These are phyloP conservation scores for Crypturellus tataupa DNA, from an alignment of 2,797 vertebrate genomes.

Conservation along the genomic window DNA sequence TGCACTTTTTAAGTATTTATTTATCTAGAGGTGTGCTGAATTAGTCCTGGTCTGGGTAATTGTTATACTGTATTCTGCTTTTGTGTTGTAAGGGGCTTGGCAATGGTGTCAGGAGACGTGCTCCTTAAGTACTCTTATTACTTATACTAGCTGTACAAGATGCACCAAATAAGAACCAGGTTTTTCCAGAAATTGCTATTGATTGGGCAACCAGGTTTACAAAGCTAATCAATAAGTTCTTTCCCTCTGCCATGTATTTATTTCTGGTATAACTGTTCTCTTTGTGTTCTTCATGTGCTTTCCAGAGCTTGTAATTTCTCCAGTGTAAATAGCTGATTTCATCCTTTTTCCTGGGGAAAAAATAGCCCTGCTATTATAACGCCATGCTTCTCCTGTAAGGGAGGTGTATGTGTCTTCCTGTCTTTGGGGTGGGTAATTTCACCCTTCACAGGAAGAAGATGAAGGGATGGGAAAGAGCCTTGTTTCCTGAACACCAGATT, in stretches of 20 bases:
- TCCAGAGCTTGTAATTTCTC: constrained; percentile 82
- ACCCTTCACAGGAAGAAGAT: constrained; percentile 68
- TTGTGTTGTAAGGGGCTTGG: constrained; percentile 36
- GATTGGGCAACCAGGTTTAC: constrained; percentile 80
- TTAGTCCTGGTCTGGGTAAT: constrained; percentile 2
- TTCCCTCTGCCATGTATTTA: constrained; percentile 74
- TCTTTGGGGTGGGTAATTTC: constrained; percentile 58
- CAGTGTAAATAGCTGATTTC: constrained; percentile 83
- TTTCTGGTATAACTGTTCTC: constrained; percentile 78
- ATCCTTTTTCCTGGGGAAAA: constrained; percentile 82
- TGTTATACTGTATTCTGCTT: neutral
- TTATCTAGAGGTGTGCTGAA: neutral
- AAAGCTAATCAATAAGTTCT: constrained; percentile 83
- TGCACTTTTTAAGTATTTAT: neutral
- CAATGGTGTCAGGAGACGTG: constrained; percentile 72
- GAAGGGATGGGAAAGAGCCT: constrained; percentile 74
- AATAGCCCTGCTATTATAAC: constrained; percentile 71
- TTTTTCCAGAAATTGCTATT: constrained; percentile 85
- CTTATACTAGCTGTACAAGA: constrained; percentile 77
- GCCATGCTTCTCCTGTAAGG: constrained; percentile 53
- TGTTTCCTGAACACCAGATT: constrained; percentile 71
- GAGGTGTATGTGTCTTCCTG: constrained; percentile 38
- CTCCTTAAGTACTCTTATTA: constrained; percentile 79
- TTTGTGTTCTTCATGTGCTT: constrained; percentile 74
- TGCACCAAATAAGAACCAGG: constrained; percentile 80